phyloP scores from a whole-genome alignment of 2,113 vertebrate genomes.

The Chrysemys picta region DNA sequence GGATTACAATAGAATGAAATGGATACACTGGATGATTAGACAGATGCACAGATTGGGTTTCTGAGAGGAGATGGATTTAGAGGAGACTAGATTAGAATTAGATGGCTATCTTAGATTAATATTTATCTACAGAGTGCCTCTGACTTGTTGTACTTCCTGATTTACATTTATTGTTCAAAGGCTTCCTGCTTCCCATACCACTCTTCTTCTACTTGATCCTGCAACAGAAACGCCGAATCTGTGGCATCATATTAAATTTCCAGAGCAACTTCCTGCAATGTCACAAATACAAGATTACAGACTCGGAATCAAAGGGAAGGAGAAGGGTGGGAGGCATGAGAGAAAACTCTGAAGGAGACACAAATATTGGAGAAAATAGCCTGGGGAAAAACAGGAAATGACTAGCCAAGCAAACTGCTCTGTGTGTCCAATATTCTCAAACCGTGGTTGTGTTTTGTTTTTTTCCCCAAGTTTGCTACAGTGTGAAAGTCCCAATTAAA shows the following conservation, averaged over 20 bases:
- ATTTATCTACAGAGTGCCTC: neutral
- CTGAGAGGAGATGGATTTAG: neutral
- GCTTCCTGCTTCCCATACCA: neutral
- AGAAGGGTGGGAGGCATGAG: too few species aligned
- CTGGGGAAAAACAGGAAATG: neutral
- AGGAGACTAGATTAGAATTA: neutral
- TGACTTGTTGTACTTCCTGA: neutral
- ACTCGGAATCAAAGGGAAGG: neutral
- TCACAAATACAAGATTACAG: neutral
- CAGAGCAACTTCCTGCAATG: neutral
- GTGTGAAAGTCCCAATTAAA: neutral
- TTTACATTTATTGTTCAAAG: neutral
- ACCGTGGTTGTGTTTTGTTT: neutral
- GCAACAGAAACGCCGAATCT: neutral
- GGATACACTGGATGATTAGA: neutral
- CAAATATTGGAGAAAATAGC: neutral
- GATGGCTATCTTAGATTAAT: neutral
- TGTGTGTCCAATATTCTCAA: neutral
- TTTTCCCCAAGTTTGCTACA: neutral
- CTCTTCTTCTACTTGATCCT: neutral
- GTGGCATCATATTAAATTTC: neutral
- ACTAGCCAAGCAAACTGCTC: neutral
- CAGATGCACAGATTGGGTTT: neutral
- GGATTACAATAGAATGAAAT: neutral
- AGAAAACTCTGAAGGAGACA: neutral